Percentiles rank a stretch among this genome's conserved stretches.
Conservation (phyloP, 2,113 vertebrate genomes). For the Cercopithecus mona region DNA sequence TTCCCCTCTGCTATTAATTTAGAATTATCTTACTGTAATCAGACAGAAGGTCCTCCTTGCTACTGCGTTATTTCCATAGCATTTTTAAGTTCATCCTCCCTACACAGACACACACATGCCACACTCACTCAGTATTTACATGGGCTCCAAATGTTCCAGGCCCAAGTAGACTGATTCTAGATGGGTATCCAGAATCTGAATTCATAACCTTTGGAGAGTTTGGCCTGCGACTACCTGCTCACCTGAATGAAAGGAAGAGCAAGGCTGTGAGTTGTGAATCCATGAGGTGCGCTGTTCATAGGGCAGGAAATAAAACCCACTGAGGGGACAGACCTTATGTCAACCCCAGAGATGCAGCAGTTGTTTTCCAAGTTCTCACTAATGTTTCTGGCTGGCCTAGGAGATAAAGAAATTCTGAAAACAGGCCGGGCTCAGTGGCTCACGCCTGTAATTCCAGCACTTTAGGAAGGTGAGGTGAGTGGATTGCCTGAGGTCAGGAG, state of each 20-base stretch:
- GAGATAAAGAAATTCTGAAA: neutral
- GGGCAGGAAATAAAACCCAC: neutral
- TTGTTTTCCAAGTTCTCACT: neutral
- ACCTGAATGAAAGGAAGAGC: neutral
- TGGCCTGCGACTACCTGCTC: neutral
- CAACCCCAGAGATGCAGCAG: neutral
- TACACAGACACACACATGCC: neutral
- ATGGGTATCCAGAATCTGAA: neutral
- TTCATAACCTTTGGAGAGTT: neutral
- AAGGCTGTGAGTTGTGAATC: neutral
- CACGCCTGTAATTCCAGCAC: too few species aligned
- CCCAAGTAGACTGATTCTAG: neutral
- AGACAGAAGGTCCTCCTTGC: neutral
- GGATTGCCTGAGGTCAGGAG: too few species aligned
- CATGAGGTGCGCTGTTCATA: neutral
- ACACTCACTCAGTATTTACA: neutral
- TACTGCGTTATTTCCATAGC: neutral
- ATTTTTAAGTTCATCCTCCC: neutral
- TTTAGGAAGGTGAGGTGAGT: too few species aligned
- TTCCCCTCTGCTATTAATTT: neutral
- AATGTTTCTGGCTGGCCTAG: neutral
- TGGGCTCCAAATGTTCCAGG: neutral
- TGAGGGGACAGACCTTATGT: neutral
- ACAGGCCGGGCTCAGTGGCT: too few species aligned
- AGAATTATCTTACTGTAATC: neutral